phyloP scores from a whole-genome alignment of 1,140 invertebrate genomes.

The Eueides isabella region DNA sequence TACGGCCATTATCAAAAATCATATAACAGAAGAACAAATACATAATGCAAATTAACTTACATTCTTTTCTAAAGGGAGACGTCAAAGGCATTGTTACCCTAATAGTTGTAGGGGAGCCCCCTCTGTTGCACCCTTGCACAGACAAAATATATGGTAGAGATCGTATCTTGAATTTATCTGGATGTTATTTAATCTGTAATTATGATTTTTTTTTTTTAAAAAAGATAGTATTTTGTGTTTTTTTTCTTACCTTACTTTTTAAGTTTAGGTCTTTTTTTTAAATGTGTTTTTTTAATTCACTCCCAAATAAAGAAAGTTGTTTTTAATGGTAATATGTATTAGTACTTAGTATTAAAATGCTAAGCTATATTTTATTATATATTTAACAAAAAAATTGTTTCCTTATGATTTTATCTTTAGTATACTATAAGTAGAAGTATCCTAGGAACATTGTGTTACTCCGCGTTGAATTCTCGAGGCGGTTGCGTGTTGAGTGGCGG shows the following conservation, averaged over 20 bases:
- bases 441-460: too few species aligned
- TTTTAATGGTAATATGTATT: too few species aligned
- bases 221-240: neutral
- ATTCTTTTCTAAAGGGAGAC: conserved; percentile 11
- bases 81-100: conserved; percentile 13
- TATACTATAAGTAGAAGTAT: too few species aligned
- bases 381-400: too few species aligned
- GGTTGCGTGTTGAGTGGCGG: too few species aligned
- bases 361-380: too few species aligned
- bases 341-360: too few species aligned
- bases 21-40: conserved; percentile 6
- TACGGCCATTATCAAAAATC: conserved; percentile 26
- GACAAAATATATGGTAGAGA: conserved; percentile 6
- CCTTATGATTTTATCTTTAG: too few species aligned
- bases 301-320: too few species aligned
- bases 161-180: conserved; percentile 11
- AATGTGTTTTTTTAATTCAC: too few species aligned
- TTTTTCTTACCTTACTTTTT: neutral
- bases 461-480: too few species aligned
- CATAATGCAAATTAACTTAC: conserved; percentile 15
- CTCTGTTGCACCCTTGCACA: conserved; percentile 1
- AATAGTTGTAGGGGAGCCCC: conserved; percentile 7
- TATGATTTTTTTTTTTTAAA: neutral
- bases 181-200: conserved; percentile 10
- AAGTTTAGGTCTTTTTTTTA: neutral